These are phyloP conservation scores for Gymnorhina tibicen DNA, from an alignment of 2,113 vertebrate species.

Conservation along the genomic window DNA sequence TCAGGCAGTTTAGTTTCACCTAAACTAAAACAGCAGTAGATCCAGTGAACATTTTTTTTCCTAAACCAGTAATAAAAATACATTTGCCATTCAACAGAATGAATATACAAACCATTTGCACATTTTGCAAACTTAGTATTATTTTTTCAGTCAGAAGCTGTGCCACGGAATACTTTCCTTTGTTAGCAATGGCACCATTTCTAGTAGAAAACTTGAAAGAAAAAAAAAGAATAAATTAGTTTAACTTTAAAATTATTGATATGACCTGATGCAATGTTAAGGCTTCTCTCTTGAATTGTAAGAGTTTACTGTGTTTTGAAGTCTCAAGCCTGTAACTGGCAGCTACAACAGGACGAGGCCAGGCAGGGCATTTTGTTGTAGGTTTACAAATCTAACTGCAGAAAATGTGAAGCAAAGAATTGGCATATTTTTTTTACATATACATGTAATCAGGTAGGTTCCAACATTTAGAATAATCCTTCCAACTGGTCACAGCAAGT, in stretches of 20 bases:
- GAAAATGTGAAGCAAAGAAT: background rate
- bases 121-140: slow-evolving; percentile 2
- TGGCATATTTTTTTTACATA: background rate
- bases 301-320: background rate
- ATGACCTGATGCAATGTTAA: background rate
- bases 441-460: background rate
- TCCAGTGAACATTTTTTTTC: background rate
- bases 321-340: background rate
- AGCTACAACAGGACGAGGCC: background rate
- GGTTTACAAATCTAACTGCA: background rate
- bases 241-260: background rate
- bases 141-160: background rate
- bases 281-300: background rate
- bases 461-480: background rate
- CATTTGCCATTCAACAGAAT: slow-evolving; percentile 42
- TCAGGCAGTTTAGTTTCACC: background rate
- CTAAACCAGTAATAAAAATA: background rate
- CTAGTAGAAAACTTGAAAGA: background rate
- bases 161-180: background rate
- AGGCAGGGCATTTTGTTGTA: background rate
- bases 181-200: background rate
- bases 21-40: background rate
- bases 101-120: slow-evolving; percentile 20
- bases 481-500: background rate
- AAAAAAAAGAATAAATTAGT: background rate